These are phyloP conservation scores for Oncorhynchus keta DNA, from an alignment of 2,113 vertebrate species.

Conservation along the genomic window DNA sequence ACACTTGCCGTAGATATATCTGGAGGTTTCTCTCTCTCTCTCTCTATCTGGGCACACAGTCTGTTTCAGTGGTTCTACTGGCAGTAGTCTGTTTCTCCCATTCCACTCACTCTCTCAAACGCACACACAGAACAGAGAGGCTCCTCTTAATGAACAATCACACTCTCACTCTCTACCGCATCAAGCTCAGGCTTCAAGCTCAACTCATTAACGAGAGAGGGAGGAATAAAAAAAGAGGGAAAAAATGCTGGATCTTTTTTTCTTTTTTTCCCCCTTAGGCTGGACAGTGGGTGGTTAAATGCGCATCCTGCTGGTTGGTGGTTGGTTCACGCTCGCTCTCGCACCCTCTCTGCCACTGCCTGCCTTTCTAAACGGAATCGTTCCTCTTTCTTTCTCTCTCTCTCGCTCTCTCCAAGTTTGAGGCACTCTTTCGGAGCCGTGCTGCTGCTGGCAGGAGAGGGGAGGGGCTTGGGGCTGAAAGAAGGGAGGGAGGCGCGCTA, in stretches of 20 bases:
- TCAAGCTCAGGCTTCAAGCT: not conserved
- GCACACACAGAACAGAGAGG: not conserved
- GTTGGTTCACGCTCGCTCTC: not conserved
- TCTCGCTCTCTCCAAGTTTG: conserved; percentile 6
- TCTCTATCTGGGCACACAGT: not conserved
- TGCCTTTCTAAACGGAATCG: not conserved
- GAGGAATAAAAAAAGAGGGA: not conserved
- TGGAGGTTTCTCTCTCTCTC: not conserved
- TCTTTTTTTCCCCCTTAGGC: not conserved
- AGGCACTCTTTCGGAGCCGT: not conserved
- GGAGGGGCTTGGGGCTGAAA: not conserved
- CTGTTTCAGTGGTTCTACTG: not conserved
- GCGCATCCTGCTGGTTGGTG: not conserved
- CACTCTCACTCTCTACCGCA: not conserved
- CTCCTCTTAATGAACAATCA: not conserved
- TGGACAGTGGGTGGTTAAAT: not conserved
- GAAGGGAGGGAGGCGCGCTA: not conserved
- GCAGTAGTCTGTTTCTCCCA: too few relatives aligned
- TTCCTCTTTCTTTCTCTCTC: not conserved
- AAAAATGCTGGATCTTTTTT: not conserved
- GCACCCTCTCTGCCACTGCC: not conserved
- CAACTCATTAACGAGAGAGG: not conserved
- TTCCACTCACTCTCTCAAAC: not conserved
- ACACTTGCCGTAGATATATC: not conserved
- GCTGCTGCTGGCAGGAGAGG: not conserved